Percentiles rank a stretch among this genome's conserved stretches.
These are phyloP conservation scores for Phycodurus eques DNA, from an alignment of 2,113 vertebrate genomes.

Conservation along the genomic window DNA sequence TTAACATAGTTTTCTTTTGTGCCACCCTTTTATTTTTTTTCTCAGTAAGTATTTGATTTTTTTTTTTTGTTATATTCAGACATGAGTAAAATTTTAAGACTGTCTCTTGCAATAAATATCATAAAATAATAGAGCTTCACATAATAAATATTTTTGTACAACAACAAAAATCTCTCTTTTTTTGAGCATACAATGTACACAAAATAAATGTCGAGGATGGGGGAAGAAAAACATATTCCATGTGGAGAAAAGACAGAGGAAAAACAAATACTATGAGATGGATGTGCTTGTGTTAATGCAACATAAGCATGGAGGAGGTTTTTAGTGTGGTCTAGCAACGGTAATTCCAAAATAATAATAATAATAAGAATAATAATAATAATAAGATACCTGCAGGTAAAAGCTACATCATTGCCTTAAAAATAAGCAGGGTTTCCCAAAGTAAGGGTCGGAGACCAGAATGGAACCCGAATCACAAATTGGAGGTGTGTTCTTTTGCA, in stretches of 20 bases:
- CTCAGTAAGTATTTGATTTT: slow-evolving; percentile 98
- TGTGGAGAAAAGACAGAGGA: slow-evolving; percentile 26
- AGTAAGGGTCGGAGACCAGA: background rate
- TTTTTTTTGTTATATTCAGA: slow-evolving; percentile 98
- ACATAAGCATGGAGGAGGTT: slow-evolving; percentile 60
- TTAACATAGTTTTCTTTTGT: slow-evolving; percentile 96
- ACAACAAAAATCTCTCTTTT: slow-evolving; percentile 84
- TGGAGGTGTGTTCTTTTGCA: background rate
- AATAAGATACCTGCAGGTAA: slow-evolving; percentile 71
- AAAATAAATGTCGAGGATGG: slow-evolving; percentile 56
- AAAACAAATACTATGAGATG: slow-evolving; percentile 65
- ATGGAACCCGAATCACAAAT: background rate
- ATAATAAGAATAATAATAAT: slow-evolving; percentile 34
- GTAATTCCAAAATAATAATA: slow-evolving; percentile 31
- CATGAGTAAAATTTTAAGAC: slow-evolving; percentile 94
- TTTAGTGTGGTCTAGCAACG: slow-evolving; percentile 61
- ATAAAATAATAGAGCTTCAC: slow-evolving; percentile 99
- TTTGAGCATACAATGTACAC: slow-evolving; percentile 93
- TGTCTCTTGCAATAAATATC: slow-evolving; percentile 99
- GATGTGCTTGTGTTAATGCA: slow-evolving; percentile 66
- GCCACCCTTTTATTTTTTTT: slow-evolving; percentile 83
- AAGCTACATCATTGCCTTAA: slow-evolving; percentile 76
- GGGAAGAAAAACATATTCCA: slow-evolving; percentile 64
- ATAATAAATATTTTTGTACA: slow-evolving; percentile 98
- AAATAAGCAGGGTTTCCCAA: slow-evolving; percentile 8